Conservation (phyloP, 2,113 vertebrate species). For the Ceyx margarethae region DNA sequence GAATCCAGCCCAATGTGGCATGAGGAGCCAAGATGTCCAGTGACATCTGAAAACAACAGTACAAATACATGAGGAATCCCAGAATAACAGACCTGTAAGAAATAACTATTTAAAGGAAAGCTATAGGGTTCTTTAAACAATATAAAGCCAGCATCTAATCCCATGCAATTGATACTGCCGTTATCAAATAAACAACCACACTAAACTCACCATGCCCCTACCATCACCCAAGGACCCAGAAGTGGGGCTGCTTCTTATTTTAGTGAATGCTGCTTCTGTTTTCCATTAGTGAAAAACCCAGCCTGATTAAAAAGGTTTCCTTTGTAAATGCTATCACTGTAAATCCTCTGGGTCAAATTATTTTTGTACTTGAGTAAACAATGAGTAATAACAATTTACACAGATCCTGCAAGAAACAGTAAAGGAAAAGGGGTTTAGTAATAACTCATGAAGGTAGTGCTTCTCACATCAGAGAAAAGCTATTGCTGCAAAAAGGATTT, state of each 20-base stretch:
- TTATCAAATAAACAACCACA: not conserved
- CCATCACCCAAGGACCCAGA: not conserved
- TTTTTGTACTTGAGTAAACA: not conserved
- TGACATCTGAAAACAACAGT: not conserved
- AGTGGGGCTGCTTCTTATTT: not conserved
- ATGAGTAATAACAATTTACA: not conserved
- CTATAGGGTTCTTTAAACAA: not conserved
- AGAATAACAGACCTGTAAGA: not conserved
- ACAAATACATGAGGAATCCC: not conserved
- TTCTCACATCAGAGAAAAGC: not conserved
- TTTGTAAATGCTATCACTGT: not conserved
- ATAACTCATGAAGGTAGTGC: not conserved
- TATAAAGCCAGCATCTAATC: not conserved
- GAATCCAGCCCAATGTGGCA: not conserved
- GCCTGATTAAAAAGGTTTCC: not conserved
- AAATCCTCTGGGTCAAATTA: not conserved
- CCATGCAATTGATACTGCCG: not conserved
- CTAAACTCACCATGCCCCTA: not conserved
- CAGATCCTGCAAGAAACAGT: not conserved
- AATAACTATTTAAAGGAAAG: not conserved
- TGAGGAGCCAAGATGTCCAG: not conserved
- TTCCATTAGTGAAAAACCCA: not conserved
- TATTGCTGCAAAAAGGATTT: conserved; percentile 11
- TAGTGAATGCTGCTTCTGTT: not conserved
- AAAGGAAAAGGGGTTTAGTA: not conserved